Evolutionary conservation across 2,113 vertebrate genomes (phyloP), one percentile per base, ranked within the genome.

Genomic region (Pelecanus crispus): DNA sequence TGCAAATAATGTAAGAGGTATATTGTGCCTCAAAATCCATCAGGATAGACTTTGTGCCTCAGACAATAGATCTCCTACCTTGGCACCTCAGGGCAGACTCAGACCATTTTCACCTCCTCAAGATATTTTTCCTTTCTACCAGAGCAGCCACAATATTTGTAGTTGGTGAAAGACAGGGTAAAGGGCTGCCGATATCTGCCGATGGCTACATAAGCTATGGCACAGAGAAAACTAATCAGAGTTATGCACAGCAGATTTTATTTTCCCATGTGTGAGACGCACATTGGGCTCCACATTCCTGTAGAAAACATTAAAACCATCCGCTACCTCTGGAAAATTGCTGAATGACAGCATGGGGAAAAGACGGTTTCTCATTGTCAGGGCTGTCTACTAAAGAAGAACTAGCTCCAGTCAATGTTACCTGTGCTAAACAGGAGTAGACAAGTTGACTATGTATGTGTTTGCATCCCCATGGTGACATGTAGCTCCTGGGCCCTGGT

Each of bases 231-330:
- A 59, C 29, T 68, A 81, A 74, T 61, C 83, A 85, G 56, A 77
- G 44, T 40, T 28, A 75, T 31, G 53, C 72, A 86, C 56, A 91
- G 47, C 73, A 92, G 53, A 71, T 81, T 93, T 85, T 87, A 78
- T 95, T 92, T 96, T 87, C 73, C 72, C 77, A 58, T 85, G 79
- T 94, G 80, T 74, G 86, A 93, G 68, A 67, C 25, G 36, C 34
- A 74, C 62, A 53, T 24, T 81, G 61, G 52, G 47, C 29, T 88
- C 62, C 65, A 68, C 25, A 9, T 55, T 92, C 38, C 50, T 78
- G 42, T 40, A 81, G 36, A 74, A 92, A 79, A 44, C 29, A 62
- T 42, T 81, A 68, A 61, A 92, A 58, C 10, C 31, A 53, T n/a
- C 26, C 1, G 0, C 53, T 62, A 3, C 25, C 28, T 68, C 61